Evolutionary conservation across 2,113 vertebrate species (phyloP), one percentile per base, ranked within the genome.

Genomic region (Mustela lutreola): DNA sequence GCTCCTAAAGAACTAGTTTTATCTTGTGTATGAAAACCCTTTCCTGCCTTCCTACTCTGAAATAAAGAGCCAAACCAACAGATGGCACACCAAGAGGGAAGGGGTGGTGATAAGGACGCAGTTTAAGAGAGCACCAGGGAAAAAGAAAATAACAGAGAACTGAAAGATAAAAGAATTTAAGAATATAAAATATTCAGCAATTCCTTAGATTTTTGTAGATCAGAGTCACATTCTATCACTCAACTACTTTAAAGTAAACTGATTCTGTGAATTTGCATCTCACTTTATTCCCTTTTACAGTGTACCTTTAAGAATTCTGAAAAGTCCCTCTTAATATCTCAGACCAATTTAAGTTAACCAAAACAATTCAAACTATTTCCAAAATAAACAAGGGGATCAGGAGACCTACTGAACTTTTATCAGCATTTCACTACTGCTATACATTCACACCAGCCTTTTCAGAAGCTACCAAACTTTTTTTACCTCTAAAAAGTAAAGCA

Each of bases 1-100:
- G 76, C n/a, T 94, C 60, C 81, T 90, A 80, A 82, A 80, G 56
- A 31, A 80, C 63, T 80, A 90, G 63, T 85, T 95, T 97, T 92
- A 97, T 97, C 95, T 95, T 89, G 14, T 6, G 9, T 89, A 95
- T 15, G 80, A 97, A 70, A 95, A 80, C 67, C 73, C 71, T 90
- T 97, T 97, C 89, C 90, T 94, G 85, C n/a, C 79, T 97, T 83
- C 62, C 85, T 94, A 62, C 31, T 95, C 71, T 71, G 42, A 95
- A 97, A 94, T 81, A 95, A 90, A 76, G 28, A 97, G 85, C 39
- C 85, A 97, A 95, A 45, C 82, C 50, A 94, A 97, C 97, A 97
- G 96, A 97, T 88, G 88, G 89, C 83, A 96, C 1, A 89, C 12
- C 58, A 60, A 79, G 89, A 92, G 62, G 92, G 70, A 76, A 36